These are phyloP conservation scores for Hemistola chrysoprasaria DNA, from an alignment of 2,888 invertebrate species.

Conservation along the genomic window DNA sequence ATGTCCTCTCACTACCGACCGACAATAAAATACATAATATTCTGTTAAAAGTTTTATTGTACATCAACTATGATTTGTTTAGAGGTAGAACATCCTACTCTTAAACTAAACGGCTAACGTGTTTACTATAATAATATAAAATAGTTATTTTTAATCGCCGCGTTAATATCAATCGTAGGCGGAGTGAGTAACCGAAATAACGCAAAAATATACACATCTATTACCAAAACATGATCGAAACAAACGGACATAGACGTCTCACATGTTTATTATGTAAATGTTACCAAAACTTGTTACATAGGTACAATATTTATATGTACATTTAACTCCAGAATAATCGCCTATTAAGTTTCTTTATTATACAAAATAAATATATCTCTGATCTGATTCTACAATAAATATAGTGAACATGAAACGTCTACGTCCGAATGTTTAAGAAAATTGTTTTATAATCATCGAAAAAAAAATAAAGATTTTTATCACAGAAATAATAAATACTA, in stretches of 20 bases:
- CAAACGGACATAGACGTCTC: constrained; percentile 34
- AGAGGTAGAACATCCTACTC: constrained; percentile 81
- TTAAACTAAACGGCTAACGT: constrained; percentile 75
- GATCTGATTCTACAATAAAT: constrained; percentile 16
- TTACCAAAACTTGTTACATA: not conserved
- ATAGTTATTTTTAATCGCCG: constrained; percentile 64
- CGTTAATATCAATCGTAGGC: constrained; percentile 73
- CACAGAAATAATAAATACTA: constrained; percentile 79
- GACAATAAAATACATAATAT: constrained; percentile 45
- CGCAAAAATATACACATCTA: constrained; percentile 35
- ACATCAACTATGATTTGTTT: constrained; percentile 80
- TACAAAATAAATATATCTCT: constrained; percentile 29
- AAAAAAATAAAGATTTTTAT: constrained; percentile 57
- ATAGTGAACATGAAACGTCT: constrained; percentile 19
- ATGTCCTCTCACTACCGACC: too few species aligned
- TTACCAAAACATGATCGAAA: constrained; percentile 17
- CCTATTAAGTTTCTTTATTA: constrained; percentile 13
- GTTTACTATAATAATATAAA: constrained; percentile 65
- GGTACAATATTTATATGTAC: constrained; percentile 13
- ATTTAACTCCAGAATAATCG: constrained; percentile 3
- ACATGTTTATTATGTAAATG: constrained; percentile 23
- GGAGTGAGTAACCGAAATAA: constrained; percentile 64
- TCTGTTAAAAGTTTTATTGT: constrained; percentile 80
- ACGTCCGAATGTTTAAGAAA: constrained; percentile 21
- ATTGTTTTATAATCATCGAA: constrained; percentile 35